These are phyloP conservation scores for Dicyrtoma fusca DNA, from an alignment of 2,888 invertebrate genomes.

Conservation along the genomic window DNA sequence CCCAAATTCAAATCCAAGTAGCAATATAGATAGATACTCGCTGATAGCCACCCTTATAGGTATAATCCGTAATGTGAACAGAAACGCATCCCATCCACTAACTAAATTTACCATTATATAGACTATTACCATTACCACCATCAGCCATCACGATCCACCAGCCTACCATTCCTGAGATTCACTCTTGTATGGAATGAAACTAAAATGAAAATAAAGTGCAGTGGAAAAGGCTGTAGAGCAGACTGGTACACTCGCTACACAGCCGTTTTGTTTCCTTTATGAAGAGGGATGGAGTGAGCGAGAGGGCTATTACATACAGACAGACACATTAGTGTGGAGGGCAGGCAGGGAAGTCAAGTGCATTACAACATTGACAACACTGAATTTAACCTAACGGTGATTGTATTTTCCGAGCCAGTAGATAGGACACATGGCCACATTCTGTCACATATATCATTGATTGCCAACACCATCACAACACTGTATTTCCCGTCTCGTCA, in stretches of 20 bases:
- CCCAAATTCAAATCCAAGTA: too few relatives aligned
- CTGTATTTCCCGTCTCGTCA: too few relatives aligned
- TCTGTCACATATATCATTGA: slow-evolving; percentile 38
- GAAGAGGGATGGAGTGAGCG: too few relatives aligned
- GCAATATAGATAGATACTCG: too few relatives aligned
- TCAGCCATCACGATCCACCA: neutral
- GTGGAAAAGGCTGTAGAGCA: too few relatives aligned
- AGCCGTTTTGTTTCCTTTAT: neutral
- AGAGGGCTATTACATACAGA: too few relatives aligned
- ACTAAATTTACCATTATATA: too few relatives aligned
- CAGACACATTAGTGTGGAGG: too few relatives aligned
- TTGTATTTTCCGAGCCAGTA: slow-evolving; percentile 29
- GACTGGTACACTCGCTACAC: neutral
- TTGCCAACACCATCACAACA: slow-evolving; percentile 16
- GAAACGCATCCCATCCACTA: too few relatives aligned
- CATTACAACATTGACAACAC: neutral
- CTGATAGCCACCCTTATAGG: too few relatives aligned
- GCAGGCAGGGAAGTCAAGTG: too few relatives aligned
- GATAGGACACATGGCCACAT: slow-evolving; percentile 36
- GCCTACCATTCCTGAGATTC: slow-evolving; percentile 22
- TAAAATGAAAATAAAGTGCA: neutral
- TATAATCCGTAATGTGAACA: too few relatives aligned
- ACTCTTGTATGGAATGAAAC: slow-evolving; percentile 23
- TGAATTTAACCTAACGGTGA: slow-evolving; percentile 31
- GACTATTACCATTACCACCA: neutral